These are phyloP conservation scores for Clangula hyemalis DNA, from an alignment of 2,797 vertebrate species.

Conservation along the genomic window DNA sequence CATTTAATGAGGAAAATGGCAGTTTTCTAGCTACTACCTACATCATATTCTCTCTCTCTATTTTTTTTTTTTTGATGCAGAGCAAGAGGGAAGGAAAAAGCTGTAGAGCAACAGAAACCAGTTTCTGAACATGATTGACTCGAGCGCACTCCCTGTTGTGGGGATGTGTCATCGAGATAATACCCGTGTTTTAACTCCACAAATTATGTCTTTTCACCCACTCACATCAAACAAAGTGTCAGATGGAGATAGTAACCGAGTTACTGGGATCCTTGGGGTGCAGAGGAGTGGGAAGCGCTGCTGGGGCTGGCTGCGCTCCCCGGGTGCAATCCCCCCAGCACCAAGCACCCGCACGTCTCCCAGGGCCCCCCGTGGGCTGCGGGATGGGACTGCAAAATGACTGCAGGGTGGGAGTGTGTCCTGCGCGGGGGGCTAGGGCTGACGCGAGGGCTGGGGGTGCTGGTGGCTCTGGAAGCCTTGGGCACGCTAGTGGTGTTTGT, in stretches of 20 bases:
- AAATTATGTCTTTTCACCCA: constrained; percentile 4
- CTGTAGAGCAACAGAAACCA: not conserved
- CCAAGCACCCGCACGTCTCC: not conserved
- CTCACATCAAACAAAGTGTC: constrained; percentile 25
- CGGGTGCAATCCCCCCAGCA: too few relatives aligned
- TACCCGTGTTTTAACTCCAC: constrained; percentile 13
- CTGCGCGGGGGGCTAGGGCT: fast-evolving
- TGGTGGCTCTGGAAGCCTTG: fast-evolving
- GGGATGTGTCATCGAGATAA: constrained; percentile 18
- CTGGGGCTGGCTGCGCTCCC: not conserved
- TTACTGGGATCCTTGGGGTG: fast-evolving
- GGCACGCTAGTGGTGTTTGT: fast-evolving
- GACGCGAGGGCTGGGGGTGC: not conserved
- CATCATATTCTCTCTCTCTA: not conserved
- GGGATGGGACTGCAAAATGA: not conserved
- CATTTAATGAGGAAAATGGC: not conserved
- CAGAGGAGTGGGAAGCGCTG: not conserved
- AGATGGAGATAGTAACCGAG: not conserved
- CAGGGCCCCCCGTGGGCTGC: too few relatives aligned
- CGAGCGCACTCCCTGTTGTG: not conserved
- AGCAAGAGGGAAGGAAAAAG: not conserved
- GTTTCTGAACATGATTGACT: constrained; percentile 29
- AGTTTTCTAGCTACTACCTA: not conserved
- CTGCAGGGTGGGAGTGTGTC: not conserved
- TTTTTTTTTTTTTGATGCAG: not conserved